Percentiles rank a stretch among this genome's conserved stretches.
These are phyloP conservation scores for Dallia pectoralis DNA, from an alignment of 2,797 vertebrate species.

Conservation along the genomic window DNA sequence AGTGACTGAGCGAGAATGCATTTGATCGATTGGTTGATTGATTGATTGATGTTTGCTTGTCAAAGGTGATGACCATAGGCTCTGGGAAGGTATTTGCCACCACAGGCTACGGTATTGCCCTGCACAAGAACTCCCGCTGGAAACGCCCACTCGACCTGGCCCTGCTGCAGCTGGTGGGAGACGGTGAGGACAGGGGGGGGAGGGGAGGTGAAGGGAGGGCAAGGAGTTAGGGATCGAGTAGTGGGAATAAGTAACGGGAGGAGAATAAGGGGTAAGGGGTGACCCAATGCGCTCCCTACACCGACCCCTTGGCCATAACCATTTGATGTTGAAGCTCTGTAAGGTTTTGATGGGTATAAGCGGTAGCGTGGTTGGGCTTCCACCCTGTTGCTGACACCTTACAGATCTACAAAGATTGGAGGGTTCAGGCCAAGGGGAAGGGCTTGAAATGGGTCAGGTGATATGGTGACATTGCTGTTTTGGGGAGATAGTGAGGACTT, in stretches of 20 bases:
- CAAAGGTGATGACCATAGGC: neutral
- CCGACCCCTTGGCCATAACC: neutral
- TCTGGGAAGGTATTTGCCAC: constrained; percentile 85
- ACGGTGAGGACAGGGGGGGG: neutral
- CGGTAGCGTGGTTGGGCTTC: neutral
- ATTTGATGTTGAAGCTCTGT: constrained; percentile 6
- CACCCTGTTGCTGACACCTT: neutral
- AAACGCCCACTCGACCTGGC: constrained; percentile 91
- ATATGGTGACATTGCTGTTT: constrained; percentile 16
- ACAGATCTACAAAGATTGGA: neutral
- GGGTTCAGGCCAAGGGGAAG: constrained; percentile 11
- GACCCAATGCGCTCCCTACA: constrained; percentile 32
- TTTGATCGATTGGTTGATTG: neutral
- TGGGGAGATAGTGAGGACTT: neutral
- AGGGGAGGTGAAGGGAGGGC: neutral
- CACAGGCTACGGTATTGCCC: constrained; percentile 91
- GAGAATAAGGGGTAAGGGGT: constrained; percentile 44
- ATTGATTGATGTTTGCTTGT: constrained; percentile 2
- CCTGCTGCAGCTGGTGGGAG: constrained; percentile 85
- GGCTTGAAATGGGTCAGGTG: constrained; percentile 11
- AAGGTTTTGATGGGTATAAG: constrained; percentile 1
- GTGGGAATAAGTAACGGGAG: constrained; percentile 67
- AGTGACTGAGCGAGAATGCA: neutral
- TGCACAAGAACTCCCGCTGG: constrained; percentile 94
- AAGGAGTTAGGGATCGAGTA: constrained; percentile 17